phyloP scores from a whole-genome alignment of 2,113 vertebrate species.

The Ammospiza nelsoni region DNA sequence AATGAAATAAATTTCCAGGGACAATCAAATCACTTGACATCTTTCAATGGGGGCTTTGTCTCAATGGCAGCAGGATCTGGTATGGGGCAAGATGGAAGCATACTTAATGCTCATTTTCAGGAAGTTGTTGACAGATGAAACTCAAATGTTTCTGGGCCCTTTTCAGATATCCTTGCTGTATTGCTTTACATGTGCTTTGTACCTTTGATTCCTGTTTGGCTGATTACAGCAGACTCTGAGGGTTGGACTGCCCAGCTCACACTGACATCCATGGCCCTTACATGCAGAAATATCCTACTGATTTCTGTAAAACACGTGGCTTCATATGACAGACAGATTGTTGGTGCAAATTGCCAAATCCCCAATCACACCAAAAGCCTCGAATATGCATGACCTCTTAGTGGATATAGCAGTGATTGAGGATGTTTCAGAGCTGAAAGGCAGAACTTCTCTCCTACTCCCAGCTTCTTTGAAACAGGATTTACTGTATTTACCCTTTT shows the following conservation, averaged over 20 bases:
- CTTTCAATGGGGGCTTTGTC: constrained; percentile 6
- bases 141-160: constrained; percentile 23
- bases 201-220: not conserved
- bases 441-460: not conserved
- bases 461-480: not conserved
- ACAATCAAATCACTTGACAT: not conserved
- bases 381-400: rapidly evolving
- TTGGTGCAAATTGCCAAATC: constrained; percentile 4
- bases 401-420: not conserved
- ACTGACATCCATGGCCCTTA: not conserved
- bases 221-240: not conserved
- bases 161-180: not conserved
- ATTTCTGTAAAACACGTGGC: constrained; percentile 6
- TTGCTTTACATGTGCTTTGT: not conserved
- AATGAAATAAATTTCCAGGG: not conserved
- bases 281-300: not conserved
- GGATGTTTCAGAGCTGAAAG: not conserved
- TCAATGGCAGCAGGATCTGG: not conserved
- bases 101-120: not conserved
- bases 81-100: not conserved
- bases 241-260: not conserved
- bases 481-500: not conserved
- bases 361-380: not conserved
- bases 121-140: constrained; percentile 35
- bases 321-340: constrained; percentile 1